Conservation (phyloP, 2,888 invertebrate genomes). For the Taphrorychus bicolor region DNA sequence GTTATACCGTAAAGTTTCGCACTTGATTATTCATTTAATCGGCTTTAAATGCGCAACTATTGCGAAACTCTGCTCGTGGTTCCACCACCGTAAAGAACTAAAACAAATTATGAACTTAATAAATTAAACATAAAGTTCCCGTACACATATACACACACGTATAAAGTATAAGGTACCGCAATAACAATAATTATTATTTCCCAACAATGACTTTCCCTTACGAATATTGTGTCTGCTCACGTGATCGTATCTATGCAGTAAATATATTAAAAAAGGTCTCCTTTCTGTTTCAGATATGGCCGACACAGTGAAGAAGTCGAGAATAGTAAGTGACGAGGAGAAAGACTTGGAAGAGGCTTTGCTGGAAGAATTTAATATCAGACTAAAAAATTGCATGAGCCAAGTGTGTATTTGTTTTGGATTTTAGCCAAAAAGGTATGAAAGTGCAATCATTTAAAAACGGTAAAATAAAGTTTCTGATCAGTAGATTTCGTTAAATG, state of each 20-base stretch:
- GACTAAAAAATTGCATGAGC: constrained; percentile 60
- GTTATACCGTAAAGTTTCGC: constrained; percentile 2
- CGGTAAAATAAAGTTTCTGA: too few relatives aligned
- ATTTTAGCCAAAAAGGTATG: neutral
- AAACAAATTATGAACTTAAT: neutral
- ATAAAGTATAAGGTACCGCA: neutral
- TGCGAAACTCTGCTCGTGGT: neutral
- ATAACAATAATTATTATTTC: neutral
- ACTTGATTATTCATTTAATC: constrained; percentile 14
- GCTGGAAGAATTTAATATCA: constrained; percentile 60
- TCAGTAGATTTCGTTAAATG: too few relatives aligned
- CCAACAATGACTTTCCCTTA: neutral
- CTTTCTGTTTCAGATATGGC: constrained; percentile 56
- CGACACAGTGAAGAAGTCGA: constrained; percentile 59
- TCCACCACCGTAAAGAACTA: neutral
- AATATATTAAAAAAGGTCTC: neutral
- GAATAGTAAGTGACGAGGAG: constrained; percentile 59
- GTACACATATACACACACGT: neutral
- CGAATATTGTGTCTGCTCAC: too few relatives aligned
- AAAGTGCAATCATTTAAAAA: neutral
- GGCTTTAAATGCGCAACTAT: neutral
- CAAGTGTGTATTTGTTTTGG: constrained; percentile 54
- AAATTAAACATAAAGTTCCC: neutral
- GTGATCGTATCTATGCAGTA: too few relatives aligned
- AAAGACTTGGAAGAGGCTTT: constrained; percentile 58